These are phyloP conservation scores for Callionymus lyra DNA, from an alignment of 2,113 vertebrate genomes.

Conservation along the genomic window DNA sequence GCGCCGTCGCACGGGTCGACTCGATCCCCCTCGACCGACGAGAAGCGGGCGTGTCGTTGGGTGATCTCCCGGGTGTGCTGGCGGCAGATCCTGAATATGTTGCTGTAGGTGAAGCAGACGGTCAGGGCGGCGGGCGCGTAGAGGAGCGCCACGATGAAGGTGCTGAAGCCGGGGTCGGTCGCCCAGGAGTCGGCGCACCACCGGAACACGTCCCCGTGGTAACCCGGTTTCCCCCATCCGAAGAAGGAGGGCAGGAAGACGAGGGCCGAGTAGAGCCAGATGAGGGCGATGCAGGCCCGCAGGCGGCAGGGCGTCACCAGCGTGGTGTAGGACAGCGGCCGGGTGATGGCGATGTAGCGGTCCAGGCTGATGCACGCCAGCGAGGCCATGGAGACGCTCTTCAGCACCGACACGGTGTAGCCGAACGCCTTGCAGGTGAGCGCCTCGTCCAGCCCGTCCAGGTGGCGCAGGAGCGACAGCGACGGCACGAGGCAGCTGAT, in stretches of 20 bases:
- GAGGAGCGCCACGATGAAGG: conserved; percentile 79
- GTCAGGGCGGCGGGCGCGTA: conserved; percentile 81
- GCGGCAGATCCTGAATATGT: conserved; percentile 88
- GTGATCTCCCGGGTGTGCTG: conserved; percentile 87
- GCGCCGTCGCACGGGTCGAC: conserved; percentile 67
- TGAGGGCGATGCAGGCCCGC: conserved; percentile 74
- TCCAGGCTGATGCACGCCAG: conserved; percentile 84
- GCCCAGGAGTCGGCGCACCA: conserved; percentile 81
- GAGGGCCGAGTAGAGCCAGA: conserved; percentile 81
- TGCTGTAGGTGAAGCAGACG: conserved; percentile 88
- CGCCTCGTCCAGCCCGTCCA: conserved; percentile 71
- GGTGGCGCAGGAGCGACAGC: conserved; percentile 77
- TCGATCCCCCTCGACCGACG: conserved; percentile 45
- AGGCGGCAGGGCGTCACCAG: conserved; percentile 84
- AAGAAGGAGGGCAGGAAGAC: conserved; percentile 84
- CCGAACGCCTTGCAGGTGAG: conserved; percentile 81
- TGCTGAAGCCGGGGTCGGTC: conserved; percentile 76
- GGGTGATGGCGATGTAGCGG: conserved; percentile 68
- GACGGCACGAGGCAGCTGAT: conserved; percentile 85
- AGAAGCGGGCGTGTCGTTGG: conserved; percentile 79
- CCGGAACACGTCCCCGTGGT: conserved; percentile 80
- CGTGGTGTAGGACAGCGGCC: conserved; percentile 79
- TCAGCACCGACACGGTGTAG: conserved; percentile 83
- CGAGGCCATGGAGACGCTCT: conserved; percentile 88
- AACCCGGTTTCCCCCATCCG: conserved; percentile 63